A percentile compares a stretch with the other conserved stretches of the same genome.
These are phyloP conservation scores for Neosilurus mollespiculum DNA, from an alignment of 2,797 vertebrate species.

Conservation along the genomic window DNA sequence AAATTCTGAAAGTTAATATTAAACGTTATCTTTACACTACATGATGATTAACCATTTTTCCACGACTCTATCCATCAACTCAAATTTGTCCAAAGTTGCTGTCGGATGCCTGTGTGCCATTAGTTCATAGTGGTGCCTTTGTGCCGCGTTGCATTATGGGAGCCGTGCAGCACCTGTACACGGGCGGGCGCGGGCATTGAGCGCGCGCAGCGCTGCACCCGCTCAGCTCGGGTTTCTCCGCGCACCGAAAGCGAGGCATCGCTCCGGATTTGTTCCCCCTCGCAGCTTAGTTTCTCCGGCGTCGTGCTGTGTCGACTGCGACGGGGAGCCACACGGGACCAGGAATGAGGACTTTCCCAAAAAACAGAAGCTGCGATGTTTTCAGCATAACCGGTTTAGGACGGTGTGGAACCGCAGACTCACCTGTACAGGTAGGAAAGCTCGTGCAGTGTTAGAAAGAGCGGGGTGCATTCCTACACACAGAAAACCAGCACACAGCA, in stretches of 20 bases:
- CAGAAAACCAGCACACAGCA: not conserved
- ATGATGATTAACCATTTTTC: slow-evolving; percentile 4
- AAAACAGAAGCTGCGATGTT: slow-evolving; percentile 76
- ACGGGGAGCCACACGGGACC: slow-evolving; percentile 66
- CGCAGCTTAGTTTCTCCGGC: slow-evolving; percentile 67
- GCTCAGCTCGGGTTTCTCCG: slow-evolving; percentile 72
- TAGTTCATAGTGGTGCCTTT: slow-evolving; percentile 75
- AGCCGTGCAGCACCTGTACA: slow-evolving; percentile 73
- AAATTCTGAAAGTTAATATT: not conserved
- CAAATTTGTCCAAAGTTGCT: slow-evolving; percentile 2
- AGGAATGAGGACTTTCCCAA: slow-evolving; percentile 78
- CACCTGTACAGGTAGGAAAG: slow-evolving; percentile 71
- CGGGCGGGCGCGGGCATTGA: slow-evolving; percentile 70
- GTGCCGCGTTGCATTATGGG: slow-evolving; percentile 80
- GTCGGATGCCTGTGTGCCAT: slow-evolving; percentile 67
- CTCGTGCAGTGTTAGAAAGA: not conserved
- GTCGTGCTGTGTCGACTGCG: slow-evolving; percentile 63
- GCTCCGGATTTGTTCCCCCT: slow-evolving; percentile 59
- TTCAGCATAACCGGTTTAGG: slow-evolving; percentile 73
- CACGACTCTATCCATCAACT: not conserved
- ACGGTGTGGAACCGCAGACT: slow-evolving; percentile 52
- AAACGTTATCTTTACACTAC: not conserved
- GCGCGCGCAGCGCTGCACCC: slow-evolving; percentile 67
- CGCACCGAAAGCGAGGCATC: slow-evolving; percentile 59
- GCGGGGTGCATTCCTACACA: not conserved